Evolutionary conservation across 92 coral and sea anemone species (phyloP), one percentile per base, ranked within the genome.

Genomic region (Paragorgia papillata): DNA sequence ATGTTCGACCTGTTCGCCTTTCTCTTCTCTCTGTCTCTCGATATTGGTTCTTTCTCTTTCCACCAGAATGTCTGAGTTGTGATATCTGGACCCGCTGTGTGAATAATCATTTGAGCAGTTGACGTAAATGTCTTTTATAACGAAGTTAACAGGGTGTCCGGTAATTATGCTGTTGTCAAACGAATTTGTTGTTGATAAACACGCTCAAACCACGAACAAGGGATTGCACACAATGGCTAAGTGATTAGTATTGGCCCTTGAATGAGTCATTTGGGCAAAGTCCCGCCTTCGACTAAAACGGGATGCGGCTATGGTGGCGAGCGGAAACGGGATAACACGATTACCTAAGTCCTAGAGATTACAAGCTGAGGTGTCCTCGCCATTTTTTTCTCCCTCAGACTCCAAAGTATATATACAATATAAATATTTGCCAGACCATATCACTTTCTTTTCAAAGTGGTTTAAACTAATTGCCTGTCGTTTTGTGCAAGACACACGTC

Each of bases 101-200:
- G 96, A 95, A 80, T 83, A 91, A 90, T 86, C 97, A 91, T 86
- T 83, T 89, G 92, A 81, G 91, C 85, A 83, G 88, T 86, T 89
- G 97, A 89, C 92, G 91, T 88, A 90, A 88, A 90, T 87, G 90
- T 84, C 88, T 95, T 89, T 89, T 89, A 89, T 90, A 89, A 91
- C 93, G 86, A 84, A 85, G 97, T 91, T 91, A 89, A 95, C 92
- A 91, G 99, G 99, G 97, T 93, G 92, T 85, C 87, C 86, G 93
- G 92, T 91, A 95, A 91, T 95, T 95, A 96, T 95, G 96, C 87
- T 89, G 88, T 95, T 95, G 90, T 95, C 99, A 91, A 82, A 89
- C 92, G 90, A 95, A 95, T 91, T 95, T 95, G 99, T 95, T 95
- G 99, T 95, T 95, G 99, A 95, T 95, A 95, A 95, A 89, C 87